Evolutionary conservation across 2,888 invertebrate genomes (phyloP), one percentile per base, ranked within the genome.

Genomic region (Agriopis marginaria): DNA sequence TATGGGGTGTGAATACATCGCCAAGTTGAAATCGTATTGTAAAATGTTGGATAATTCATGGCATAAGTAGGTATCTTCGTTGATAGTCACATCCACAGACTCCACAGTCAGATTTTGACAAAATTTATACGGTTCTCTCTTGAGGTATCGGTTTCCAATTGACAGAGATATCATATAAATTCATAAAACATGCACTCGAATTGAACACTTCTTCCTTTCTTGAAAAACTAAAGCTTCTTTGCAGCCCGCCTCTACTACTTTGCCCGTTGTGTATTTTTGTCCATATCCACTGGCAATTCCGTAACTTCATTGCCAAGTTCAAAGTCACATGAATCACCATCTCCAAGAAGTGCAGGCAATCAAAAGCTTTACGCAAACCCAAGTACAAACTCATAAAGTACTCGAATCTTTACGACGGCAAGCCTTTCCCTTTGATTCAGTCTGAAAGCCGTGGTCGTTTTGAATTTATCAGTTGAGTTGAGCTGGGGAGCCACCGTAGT

Each of bases 361-460:
- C 67, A 59, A 59, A 63, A 47, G 39, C 47, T 53, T 62, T 45
- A 49, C 59, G 47, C 55, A 53, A 66, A 66, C 49, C 51, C 44
- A 58, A 56, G 61, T 66, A 53, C 61, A 70, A 66, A 63, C 70
- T 47, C 69, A 70, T 70, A 70, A 66, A 66, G 44, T 47, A 58
- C 45, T 59, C 59, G 11, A 58, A 70, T 60, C 40, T 70, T 70
- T 70, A 70, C 58, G 66, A 63, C 53, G 47, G 23, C n/a, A 56
- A 23, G 23, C 23, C 63, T 70, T 63, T 70, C 69, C 58, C 63
- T 70, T 70, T 70, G 66, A 66, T 66, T 62, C 44, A 17, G 47
- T 58, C 40, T 64, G 58, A 66, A 49, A 59, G 58, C 49, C 54
- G 40, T 49, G 44, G 44, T 55, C 59, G 66, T 66, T 65, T 68